These are phyloP conservation scores for Melanotaenia maccullochi DNA, from an alignment of 2,797 vertebrate genomes.

Conservation along the genomic window DNA sequence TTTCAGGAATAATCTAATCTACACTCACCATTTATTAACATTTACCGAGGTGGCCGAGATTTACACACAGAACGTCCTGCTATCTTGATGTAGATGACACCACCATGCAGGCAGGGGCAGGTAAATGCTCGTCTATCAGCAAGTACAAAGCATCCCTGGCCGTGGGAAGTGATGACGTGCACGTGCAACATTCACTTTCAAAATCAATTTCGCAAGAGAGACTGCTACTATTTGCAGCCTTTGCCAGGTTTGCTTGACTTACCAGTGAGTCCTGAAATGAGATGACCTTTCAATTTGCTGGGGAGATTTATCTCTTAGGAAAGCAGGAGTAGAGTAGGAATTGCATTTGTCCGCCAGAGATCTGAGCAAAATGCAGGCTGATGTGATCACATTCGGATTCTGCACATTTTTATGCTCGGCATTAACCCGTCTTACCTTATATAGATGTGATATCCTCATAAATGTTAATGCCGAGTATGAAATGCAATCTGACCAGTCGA, in stretches of 20 bases:
- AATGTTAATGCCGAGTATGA: neutral
- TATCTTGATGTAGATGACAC: neutral
- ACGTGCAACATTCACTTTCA: neutral
- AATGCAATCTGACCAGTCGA: neutral
- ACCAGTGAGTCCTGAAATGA: neutral
- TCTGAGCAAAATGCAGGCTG: neutral
- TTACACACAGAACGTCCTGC: neutral
- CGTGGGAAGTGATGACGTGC: neutral
- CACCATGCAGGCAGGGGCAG: neutral
- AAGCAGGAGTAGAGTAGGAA: neutral
- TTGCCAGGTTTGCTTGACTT: neutral
- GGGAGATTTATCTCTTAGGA: slow-evolving; percentile 3
- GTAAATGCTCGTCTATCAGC: neutral
- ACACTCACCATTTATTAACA: neutral
- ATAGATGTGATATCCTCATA: neutral
- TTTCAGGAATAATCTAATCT: neutral
- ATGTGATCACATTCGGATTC: neutral
- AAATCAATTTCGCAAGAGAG: neutral
- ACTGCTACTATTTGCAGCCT: neutral
- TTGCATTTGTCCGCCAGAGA: slow-evolving; percentile 3
- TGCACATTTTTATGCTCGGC: neutral
- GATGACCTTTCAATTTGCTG: slow-evolving; percentile 7
- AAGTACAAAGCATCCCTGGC: neutral
- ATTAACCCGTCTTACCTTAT: slow-evolving; percentile 1
- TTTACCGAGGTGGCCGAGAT: neutral